Conservation (phyloP, 2,888 invertebrate species). For the Parapristionchus giblindavisi region DNA sequence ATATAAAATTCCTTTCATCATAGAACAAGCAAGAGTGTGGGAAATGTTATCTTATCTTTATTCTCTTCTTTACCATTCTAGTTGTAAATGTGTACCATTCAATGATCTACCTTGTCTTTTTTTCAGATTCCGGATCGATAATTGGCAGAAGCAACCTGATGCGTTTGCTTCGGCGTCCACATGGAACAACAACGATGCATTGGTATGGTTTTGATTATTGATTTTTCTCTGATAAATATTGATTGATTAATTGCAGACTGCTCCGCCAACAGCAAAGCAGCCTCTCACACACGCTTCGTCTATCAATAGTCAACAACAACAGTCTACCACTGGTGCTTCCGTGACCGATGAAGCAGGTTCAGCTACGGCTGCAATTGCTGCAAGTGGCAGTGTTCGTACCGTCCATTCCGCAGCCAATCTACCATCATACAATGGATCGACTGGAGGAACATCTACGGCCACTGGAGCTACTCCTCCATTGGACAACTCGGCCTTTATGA, state of each 20-base stretch:
- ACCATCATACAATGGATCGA: neutral
- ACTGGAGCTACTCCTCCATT: too few species aligned
- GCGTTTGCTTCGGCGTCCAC: slow-evolving; percentile 17
- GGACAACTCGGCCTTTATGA: slow-evolving; percentile 8
- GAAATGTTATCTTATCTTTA: too few species aligned
- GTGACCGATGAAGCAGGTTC: neutral
- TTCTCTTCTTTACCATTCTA: too few species aligned
- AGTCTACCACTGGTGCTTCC: too few species aligned
- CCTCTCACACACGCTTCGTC: too few species aligned
- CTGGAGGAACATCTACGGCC: neutral
- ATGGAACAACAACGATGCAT: slow-evolving; percentile 15
- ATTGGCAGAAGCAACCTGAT: neutral
- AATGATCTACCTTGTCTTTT: neutral
- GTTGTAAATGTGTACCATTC: neutral
- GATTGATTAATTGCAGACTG: too few species aligned
- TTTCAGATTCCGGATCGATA: slow-evolving; percentile 13
- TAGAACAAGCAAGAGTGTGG: too few species aligned
- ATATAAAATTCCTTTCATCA: too few species aligned
- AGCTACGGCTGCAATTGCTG: neutral
- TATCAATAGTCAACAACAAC: too few species aligned
- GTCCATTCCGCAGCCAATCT: slow-evolving; percentile 23
- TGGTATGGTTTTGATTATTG: neutral
- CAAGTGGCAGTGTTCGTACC: neutral
- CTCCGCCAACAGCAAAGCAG: too few species aligned
- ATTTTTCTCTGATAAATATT: neutral